Conservation (phyloP, 2,888 invertebrate genomes). For the Hydropsyche betteni region DNA sequence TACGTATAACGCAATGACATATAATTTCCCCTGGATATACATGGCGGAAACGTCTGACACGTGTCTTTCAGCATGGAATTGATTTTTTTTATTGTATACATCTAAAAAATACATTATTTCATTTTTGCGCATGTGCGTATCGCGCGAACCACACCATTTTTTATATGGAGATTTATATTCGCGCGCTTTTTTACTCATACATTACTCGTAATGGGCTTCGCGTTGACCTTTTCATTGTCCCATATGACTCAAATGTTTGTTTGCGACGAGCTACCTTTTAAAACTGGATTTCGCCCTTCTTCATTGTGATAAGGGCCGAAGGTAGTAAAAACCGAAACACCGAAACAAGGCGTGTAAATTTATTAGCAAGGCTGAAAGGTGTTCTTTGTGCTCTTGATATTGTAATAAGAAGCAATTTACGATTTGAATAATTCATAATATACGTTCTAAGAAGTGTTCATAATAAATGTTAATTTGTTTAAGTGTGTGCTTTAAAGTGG, state of each 20-base stretch:
- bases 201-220: conserved; percentile 14
- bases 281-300: background rate
- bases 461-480: too few species aligned
- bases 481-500: too few species aligned
- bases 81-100: conserved; percentile 8
- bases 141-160: background rate
- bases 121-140: background rate
- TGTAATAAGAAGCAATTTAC: too few species aligned
- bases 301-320: too few species aligned
- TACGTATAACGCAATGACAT: background rate
- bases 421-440: too few species aligned
- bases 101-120: background rate
- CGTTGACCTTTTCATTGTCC: conserved; percentile 18
- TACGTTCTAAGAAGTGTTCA: too few species aligned
- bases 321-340: too few species aligned
- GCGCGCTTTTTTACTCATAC: too few species aligned
- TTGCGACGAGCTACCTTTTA: conserved; percentile 15
- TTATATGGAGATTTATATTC: background rate
- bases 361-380: too few species aligned
- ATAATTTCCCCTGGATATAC: conserved; percentile 4
- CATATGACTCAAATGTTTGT: conserved; percentile 28
- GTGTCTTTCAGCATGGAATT: conserved; percentile 16
- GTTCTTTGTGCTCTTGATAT: too few species aligned
- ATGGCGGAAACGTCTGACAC: conserved; percentile 2
- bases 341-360: too few species aligned